phyloP scores from a whole-genome alignment of 2,888 invertebrate species.

The Galerucella calmariensis region DNA sequence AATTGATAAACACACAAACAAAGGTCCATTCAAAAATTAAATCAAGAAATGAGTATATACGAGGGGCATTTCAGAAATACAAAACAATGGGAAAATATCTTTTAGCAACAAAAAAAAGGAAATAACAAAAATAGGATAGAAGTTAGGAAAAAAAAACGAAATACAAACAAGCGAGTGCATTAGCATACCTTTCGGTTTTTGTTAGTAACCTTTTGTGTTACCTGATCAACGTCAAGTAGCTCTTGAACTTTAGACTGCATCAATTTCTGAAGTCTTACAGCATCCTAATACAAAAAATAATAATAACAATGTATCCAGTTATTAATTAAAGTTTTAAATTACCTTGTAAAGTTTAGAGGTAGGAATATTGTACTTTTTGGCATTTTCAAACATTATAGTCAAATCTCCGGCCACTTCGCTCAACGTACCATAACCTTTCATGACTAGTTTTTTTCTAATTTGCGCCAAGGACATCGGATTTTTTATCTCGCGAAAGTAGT shows the following conservation, averaged over 20 bases:
- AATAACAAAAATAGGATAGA: slow-evolving; percentile 26
- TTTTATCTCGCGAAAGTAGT: slow-evolving; percentile 97
- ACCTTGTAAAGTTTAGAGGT: slow-evolving; percentile 86
- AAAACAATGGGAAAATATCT: neutral
- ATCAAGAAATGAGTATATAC: too few relatives aligned
- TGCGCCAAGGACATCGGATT: slow-evolving; percentile 94
- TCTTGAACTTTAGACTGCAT: slow-evolving; percentile 80
- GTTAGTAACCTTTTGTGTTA: slow-evolving; percentile 67
- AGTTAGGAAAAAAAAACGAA: slow-evolving; percentile 30
- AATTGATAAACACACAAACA: too few relatives aligned
- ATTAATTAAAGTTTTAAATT: slow-evolving; percentile 41
- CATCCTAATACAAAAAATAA: slow-evolving; percentile 68
- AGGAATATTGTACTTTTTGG: slow-evolving; percentile 87
- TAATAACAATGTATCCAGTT: neutral
- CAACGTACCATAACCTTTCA: slow-evolving; percentile 84
- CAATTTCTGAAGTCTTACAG: slow-evolving; percentile 77
- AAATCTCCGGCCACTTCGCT: slow-evolving; percentile 93
- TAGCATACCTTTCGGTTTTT: slow-evolving; percentile 61
- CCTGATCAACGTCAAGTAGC: slow-evolving; percentile 73
- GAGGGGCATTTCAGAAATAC: too few relatives aligned
- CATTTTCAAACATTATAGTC: slow-evolving; percentile 97
- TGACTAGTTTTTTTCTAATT: slow-evolving; percentile 85
- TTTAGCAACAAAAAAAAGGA: slow-evolving; percentile 20
- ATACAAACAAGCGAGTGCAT: slow-evolving; percentile 46
- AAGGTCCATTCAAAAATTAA: too few relatives aligned